Conservation (phyloP, 2,888 invertebrate genomes). For the Drosophila differens region DNA sequence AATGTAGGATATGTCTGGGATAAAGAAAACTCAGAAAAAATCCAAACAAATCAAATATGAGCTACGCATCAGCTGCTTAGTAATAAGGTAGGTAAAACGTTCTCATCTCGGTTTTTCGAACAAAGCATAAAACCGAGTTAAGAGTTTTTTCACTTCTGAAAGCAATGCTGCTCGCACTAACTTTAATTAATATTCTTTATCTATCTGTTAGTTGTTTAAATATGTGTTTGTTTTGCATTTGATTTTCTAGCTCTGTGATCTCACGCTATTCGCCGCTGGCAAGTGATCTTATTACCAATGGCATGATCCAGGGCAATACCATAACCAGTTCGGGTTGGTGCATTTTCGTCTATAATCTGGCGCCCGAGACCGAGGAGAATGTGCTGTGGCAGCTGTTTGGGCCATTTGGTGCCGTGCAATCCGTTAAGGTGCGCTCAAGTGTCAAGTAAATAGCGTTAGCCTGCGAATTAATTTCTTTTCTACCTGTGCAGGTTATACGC, state of each 20-base stretch:
- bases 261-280: slow-evolving; percentile 93
- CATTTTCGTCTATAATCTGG: slow-evolving; percentile 98
- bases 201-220: neutral
- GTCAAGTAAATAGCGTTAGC: neutral
- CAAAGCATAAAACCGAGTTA: neutral
- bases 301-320: slow-evolving; percentile 93
- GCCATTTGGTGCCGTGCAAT: slow-evolving; percentile 98
- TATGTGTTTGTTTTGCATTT: neutral
- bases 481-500: slow-evolving; percentile 89
- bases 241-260: slow-evolving; percentile 82
- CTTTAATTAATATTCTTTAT: too few species aligned
- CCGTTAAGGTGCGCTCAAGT: slow-evolving; percentile 92
- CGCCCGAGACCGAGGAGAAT: slow-evolving; percentile 98
- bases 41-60: neutral
- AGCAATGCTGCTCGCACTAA: neutral
- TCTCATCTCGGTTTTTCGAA: neutral
- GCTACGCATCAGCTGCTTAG: neutral
- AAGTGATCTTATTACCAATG: slow-evolving; percentile 91
- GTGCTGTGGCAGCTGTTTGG: slow-evolving; percentile 98
- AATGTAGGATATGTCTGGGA: neutral
- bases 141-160: neutral
- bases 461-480: slow-evolving; percentile 14
- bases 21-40: neutral
- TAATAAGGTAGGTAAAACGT: neutral
- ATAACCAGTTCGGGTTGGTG: slow-evolving; percentile 92